Conservation (phyloP, 2,797 vertebrate genomes). For the Hirundo rustica region DNA sequence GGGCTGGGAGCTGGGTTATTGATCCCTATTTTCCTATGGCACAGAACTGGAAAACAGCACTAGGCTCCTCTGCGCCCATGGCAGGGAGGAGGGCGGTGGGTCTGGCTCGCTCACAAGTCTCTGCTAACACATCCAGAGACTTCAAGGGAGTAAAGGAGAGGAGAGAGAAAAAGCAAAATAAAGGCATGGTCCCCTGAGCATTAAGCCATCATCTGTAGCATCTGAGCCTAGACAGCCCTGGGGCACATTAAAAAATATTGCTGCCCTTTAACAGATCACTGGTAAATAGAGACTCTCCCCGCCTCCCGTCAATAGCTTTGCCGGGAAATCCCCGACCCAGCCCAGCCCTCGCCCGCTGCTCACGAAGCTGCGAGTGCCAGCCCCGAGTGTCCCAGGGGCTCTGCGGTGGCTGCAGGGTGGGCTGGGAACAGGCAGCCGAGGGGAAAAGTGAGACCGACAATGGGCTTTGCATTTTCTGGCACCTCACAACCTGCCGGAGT, state of each 20-base stretch:
- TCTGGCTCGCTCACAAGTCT: accelerated
- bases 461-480: background rate
- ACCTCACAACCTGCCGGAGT: background rate
- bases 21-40: background rate
- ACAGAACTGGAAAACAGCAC: background rate
- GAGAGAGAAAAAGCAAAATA: background rate
- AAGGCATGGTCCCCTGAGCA: background rate
- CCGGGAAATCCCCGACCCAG: background rate
- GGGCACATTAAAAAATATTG: background rate
- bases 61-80: background rate
- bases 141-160: background rate
- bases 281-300: background rate
- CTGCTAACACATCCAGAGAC: background rate
- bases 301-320: background rate
- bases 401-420: background rate
- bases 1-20: background rate
- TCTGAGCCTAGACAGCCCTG: background rate
- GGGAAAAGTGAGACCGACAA: background rate
- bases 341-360: background rate
- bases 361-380: background rate
- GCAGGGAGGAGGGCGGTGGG: accelerated
- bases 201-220: background rate
- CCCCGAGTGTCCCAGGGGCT: accelerated
- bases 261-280: background rate
- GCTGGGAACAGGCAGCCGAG: background rate